Evolutionary conservation across 2,888 invertebrate genomes (phyloP).

Genomic region (Rhyacophila evoluta): DNA sequence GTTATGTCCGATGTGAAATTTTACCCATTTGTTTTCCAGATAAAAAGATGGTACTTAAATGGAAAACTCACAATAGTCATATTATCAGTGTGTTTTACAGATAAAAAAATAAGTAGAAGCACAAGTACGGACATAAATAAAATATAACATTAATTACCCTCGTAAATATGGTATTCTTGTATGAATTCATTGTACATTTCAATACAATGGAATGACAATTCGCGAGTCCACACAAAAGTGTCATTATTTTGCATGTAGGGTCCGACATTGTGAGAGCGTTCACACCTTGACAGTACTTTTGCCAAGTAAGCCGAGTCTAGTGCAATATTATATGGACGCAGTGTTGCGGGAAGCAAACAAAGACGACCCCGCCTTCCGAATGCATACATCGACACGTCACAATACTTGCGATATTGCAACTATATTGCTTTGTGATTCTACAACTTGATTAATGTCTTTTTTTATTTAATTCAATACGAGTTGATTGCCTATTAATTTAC

Average conservation of each 20-base stretch:
- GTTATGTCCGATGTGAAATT: too few species aligned
- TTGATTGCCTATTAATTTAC: too few species aligned
- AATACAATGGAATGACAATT: not conserved
- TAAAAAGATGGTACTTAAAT: too few species aligned
- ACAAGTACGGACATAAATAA: not conserved
- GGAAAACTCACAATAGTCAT: too few species aligned
- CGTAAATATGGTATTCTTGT: not conserved
- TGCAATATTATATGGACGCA: not conserved
- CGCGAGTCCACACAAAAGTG: not conserved
- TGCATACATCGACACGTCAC: not conserved
- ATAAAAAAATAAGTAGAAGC: too few species aligned
- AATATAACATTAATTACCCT: not conserved
- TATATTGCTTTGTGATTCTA: not conserved
- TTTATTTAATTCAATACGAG: too few species aligned
- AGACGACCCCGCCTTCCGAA: slow-evolving; percentile 1
- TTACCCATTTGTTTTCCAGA: too few species aligned
- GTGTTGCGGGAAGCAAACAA: not conserved
- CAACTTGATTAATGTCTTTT: too few species aligned
- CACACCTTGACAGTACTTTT: not conserved
- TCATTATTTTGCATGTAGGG: not conserved
- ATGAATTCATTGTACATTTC: not conserved
- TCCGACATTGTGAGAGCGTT: not conserved
- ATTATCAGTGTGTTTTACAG: too few species aligned
- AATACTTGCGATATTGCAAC: not conserved
- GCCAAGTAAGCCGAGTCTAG: not conserved